Percentiles rank a stretch among this genome's conserved stretches.
phyloP scores from a whole-genome alignment of 2,113 vertebrate genomes.

The Poicephalus meyeri region DNA sequence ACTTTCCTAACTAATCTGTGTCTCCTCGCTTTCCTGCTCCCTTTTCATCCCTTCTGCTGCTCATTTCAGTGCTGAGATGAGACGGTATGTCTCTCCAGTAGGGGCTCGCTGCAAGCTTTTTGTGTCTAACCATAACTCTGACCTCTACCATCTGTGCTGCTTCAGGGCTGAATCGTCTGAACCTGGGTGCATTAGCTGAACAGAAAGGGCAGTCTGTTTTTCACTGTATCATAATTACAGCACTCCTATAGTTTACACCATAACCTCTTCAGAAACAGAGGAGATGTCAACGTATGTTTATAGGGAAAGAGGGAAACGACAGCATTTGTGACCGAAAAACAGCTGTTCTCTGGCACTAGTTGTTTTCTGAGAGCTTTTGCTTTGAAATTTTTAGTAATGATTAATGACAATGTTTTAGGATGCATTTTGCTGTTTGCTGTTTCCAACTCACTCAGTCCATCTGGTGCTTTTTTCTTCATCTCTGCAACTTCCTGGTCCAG shows the following conservation, averaged over 20 bases:
- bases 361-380: neutral
- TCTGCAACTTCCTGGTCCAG: neutral
- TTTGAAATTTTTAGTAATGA: neutral
- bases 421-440: neutral
- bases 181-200: neutral
- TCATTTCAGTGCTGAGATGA: conserved; percentile 12
- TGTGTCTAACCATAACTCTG: neutral
- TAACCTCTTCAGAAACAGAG: neutral
- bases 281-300: neutral
- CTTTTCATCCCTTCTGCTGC: neutral
- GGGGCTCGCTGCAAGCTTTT: neutral
- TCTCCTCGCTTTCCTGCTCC: neutral
- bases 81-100: neutral
- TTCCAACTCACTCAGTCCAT: neutral
- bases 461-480: neutral
- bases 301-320: neutral
- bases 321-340: neutral
- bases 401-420: conserved; percentile 21
- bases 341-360: neutral
- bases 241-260: neutral
- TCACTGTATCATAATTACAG: neutral
- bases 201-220: neutral
- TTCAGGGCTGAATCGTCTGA: neutral
- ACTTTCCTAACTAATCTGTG: neutral
- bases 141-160: neutral